These are phyloP conservation scores for Balearica regulorum DNA, from an alignment of 2,797 vertebrate species.

Conservation along the genomic window DNA sequence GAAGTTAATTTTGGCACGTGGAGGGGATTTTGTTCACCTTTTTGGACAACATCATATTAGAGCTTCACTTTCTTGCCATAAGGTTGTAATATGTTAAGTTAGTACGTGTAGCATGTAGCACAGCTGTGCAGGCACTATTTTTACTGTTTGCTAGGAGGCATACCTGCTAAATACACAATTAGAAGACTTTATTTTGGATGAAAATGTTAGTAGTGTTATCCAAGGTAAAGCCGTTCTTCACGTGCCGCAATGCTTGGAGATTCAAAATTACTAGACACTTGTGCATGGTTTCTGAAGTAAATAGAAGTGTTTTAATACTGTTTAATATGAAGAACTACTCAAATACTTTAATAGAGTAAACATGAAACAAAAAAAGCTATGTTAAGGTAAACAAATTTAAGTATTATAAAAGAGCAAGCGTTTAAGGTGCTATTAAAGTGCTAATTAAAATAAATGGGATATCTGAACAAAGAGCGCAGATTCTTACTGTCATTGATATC, in stretches of 20 bases:
- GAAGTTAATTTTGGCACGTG: background rate
- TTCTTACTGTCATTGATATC: background rate
- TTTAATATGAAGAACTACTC: background rate
- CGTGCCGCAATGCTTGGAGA: background rate
- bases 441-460: background rate
- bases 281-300: background rate
- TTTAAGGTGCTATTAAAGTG: background rate
- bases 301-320: background rate
- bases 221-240: background rate
- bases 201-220: background rate
- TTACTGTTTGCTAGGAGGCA: background rate
- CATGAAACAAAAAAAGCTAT: background rate
- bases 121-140: background rate
- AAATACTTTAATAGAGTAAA: background rate
- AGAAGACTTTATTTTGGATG: background rate
- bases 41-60: background rate
- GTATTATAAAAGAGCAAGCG: background rate
- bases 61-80: background rate
- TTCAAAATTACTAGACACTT: background rate
- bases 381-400: background rate
- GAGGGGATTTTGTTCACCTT: background rate
- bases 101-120: background rate
- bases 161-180: background rate
- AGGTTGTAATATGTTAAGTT: background rate
- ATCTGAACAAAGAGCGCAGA: background rate